Conservation (phyloP, 1,140 invertebrate genomes). For the Periplaneta americana region DNA sequence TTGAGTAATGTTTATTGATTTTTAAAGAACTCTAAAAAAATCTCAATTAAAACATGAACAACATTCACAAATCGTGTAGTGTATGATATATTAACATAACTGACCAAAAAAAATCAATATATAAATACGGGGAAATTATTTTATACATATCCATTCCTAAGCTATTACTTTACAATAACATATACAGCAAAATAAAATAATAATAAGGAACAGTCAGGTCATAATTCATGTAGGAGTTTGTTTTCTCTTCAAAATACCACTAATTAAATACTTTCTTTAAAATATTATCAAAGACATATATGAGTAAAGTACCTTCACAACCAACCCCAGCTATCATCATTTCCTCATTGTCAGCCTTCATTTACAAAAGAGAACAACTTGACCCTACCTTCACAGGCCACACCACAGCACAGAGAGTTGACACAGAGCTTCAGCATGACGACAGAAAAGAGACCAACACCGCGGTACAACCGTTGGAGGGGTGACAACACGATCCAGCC, state of each 20-base stretch:
- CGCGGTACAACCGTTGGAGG: neutral
- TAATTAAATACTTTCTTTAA: neutral
- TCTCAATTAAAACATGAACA: constrained; percentile 9
- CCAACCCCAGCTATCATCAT: neutral
- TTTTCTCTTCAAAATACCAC: neutral
- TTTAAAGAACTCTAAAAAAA: constrained; percentile 9
- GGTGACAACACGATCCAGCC: too few relatives aligned
- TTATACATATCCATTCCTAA: neutral
- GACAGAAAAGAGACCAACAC: neutral
- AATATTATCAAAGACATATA: neutral
- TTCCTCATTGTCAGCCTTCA: neutral
- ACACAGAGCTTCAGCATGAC: neutral
- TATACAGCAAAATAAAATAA: neutral
- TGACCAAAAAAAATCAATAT: neutral
- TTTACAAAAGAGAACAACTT: neutral
- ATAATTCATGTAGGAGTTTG: neutral
- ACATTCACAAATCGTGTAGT: constrained; percentile 5
- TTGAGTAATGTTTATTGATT: constrained; percentile 4
- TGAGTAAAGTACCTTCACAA: neutral
- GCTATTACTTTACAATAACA: neutral
- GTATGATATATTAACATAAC: neutral
- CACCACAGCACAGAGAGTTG: neutral
- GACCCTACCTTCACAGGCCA: neutral
- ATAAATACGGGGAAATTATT: neutral
- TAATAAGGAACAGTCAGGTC: neutral